Evolutionary conservation across 2,113 vertebrate genomes (phyloP), one percentile per base, ranked within the genome.

Genomic region (Rousettus leschenaultii): DNA sequence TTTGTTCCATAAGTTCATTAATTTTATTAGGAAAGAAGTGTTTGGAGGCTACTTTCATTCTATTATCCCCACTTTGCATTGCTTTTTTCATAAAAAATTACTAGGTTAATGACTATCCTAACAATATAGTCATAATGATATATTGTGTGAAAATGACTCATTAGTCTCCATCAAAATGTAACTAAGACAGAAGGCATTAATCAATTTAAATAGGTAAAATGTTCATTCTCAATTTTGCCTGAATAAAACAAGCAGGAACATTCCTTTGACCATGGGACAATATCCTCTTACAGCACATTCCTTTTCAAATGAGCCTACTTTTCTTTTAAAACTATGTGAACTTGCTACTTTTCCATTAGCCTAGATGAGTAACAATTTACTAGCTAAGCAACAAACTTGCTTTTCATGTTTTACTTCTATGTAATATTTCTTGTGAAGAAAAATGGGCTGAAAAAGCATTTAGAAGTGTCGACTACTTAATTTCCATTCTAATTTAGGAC

Each of bases 111-210:
- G n/a, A 80, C 26, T 80, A 43, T 53, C 85, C 68, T 90, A 86
- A 82, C 30, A 96, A 92, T 53, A 63, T 9, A 92, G n/a, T 38
- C 33, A 94, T 78, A 91, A 73, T 65, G 77, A 78, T 38, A 80
- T 51, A 79, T 3, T 83, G 61, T 59, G 19, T 71, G 57, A 96
- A 95, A 96, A 96, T 89, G 43, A 95, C 51, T 95, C 96, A 82
- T 91, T 83, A 92, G 35, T 77, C 43, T 88, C n/a, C 33, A 78
- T 11, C n/a, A 30, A 87, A 78, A 85, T 73, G 22, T 59, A 95
- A 86, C 40, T 35, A 84, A 92, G 75, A 93, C 55, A 86, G 16
- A 88, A 63, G 45, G 22, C 85, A 74, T 95, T 88, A 59, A 70
- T 95, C 43, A 83, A 53, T 61, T 74, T 82, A 89, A 89, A 91